Percentiles rank a stretch among this genome's conserved stretches.
These are phyloP conservation scores for Momotus momota DNA, from an alignment of 2,797 vertebrate genomes.

Conservation along the genomic window DNA sequence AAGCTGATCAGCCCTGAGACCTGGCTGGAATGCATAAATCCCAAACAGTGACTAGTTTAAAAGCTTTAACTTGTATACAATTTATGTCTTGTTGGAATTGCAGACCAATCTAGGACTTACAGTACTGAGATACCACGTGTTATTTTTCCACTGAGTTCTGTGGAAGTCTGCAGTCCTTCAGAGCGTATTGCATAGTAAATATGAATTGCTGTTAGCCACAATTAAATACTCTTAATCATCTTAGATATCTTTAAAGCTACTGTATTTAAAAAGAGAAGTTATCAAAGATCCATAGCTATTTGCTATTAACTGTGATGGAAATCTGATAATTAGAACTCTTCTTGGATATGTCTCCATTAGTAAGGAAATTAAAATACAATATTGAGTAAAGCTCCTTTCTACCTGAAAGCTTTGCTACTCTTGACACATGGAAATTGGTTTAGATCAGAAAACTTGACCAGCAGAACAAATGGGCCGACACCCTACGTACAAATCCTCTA, in stretches of 20 bases:
- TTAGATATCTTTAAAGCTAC: not conserved
- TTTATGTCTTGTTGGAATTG: slow-evolving; percentile 43
- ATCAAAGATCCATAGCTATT: not conserved
- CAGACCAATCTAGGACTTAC: not conserved
- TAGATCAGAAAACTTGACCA: not conserved
- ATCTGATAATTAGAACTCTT: not conserved
- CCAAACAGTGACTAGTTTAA: slow-evolving; percentile 52
- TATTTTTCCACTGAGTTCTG: slow-evolving; percentile 23
- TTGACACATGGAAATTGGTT: not conserved
- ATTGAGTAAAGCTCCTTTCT: not conserved
- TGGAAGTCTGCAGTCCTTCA: not conserved
- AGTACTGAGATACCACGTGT: not conserved
- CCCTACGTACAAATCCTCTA: not conserved
- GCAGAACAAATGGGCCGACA: not conserved
- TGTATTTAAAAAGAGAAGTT: not conserved
- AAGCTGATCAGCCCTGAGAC: slow-evolving; percentile 60
- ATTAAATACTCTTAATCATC: not conserved
- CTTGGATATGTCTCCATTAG: slow-evolving; percentile 2
- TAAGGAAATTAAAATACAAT: not conserved
- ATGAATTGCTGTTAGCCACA: not conserved
- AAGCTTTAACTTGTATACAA: slow-evolving; percentile 36
- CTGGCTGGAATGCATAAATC: slow-evolving; percentile 60
- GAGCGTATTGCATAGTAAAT: not conserved
- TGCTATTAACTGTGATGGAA: not conserved
- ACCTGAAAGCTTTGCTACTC: not conserved